Percentiles rank a stretch among this genome's conserved stretches.
These are phyloP conservation scores for Anorthoa munda DNA, from an alignment of 2,888 invertebrate genomes.

Conservation along the genomic window DNA sequence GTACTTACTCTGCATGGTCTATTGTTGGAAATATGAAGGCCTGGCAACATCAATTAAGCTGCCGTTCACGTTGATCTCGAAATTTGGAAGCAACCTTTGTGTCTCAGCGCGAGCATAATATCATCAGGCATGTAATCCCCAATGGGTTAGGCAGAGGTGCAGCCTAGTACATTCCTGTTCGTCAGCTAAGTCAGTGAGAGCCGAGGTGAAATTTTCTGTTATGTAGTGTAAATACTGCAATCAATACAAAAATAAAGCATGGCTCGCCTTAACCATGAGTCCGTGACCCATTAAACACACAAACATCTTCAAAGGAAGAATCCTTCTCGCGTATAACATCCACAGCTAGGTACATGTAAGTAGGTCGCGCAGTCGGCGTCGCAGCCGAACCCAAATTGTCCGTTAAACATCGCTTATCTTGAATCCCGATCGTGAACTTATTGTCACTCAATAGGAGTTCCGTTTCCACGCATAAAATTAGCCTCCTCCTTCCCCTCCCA, in stretches of 20 bases:
- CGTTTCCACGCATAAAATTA: slow-evolving; percentile 61
- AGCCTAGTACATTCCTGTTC: too few relatives aligned
- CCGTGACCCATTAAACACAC: slow-evolving; percentile 3
- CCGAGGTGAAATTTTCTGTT: not conserved
- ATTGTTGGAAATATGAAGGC: not conserved
- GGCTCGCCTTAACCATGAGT: not conserved
- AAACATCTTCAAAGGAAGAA: slow-evolving; percentile 2
- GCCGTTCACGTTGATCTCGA: not conserved
- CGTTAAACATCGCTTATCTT: slow-evolving; percentile 49
- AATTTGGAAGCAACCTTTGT: not conserved
- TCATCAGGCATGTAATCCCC: too few relatives aligned
- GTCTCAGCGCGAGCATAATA: too few relatives aligned
- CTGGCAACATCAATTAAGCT: not conserved
- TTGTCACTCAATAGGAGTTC: slow-evolving; percentile 49
- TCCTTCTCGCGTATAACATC: not conserved
- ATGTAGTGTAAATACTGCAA: not conserved
- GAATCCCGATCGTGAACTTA: slow-evolving; percentile 54
- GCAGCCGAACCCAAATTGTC: slow-evolving; percentile 16
- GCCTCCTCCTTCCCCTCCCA: slow-evolving; percentile 12
- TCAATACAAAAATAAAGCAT: not conserved
- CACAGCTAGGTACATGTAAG: not conserved
- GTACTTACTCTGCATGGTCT: not conserved
- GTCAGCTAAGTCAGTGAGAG: too few relatives aligned
- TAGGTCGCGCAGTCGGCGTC: slow-evolving; percentile 3
- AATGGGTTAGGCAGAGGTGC: too few relatives aligned